Evolutionary conservation across 2,797 vertebrate species (phyloP).

Genomic region (Alfaro cultratus): DNA sequence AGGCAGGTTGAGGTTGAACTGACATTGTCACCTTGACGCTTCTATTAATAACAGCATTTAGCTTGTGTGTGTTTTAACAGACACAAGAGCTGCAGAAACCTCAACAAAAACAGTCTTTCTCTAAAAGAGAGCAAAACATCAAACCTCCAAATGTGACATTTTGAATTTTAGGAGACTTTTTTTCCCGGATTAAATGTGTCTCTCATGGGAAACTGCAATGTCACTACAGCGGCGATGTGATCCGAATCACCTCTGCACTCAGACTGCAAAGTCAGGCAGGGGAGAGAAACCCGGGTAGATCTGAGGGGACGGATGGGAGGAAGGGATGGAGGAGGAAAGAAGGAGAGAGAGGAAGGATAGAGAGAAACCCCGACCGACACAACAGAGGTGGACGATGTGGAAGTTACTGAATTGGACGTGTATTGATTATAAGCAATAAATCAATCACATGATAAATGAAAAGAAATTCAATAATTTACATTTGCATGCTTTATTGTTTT

Average conservation of each 20-base stretch:
- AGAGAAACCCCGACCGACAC: not conserved
- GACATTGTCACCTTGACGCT: slow-evolving; percentile 57
- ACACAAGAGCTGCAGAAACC: not conserved
- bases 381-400: not conserved
- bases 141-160: not conserved
- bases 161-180: slow-evolving; percentile 14
- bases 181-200: slow-evolving; percentile 22
- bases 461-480: no score
- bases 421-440: no score
- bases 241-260: slow-evolving; percentile 58
- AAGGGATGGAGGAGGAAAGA: not conserved
- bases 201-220: slow-evolving; percentile 46
- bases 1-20: slow-evolving; percentile 40
- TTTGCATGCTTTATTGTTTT: no score
- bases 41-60: slow-evolving; percentile 63
- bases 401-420: no score
- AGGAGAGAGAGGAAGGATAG: not conserved
- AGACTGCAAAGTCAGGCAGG: slow-evolving; percentile 63
- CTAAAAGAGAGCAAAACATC: slow-evolving; percentile 17
- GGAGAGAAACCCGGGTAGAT: not conserved
- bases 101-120: not conserved
- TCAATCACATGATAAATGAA: no score
- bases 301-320: not conserved
- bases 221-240: slow-evolving; percentile 46
- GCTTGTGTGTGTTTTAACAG: not conserved